Percentiles rank a stretch among this genome's conserved stretches.
These are phyloP conservation scores for Scartelaos histophorus DNA, from an alignment of 2,113 vertebrate species.

Conservation along the genomic window DNA sequence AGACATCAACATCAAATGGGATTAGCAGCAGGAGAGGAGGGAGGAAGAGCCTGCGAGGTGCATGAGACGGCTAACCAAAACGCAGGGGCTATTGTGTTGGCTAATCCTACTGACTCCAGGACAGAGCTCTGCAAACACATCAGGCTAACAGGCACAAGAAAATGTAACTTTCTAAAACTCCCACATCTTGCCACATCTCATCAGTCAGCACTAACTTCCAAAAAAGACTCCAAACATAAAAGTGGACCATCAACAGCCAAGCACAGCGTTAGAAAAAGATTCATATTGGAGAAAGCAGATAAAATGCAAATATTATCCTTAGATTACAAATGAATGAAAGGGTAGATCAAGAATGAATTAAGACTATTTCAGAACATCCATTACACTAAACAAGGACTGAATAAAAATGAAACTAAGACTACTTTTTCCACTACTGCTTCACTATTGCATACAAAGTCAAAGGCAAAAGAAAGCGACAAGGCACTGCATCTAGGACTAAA, in stretches of 20 bases:
- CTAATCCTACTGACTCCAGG: constrained; percentile 59
- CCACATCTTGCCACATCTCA: neutral
- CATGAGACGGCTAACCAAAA: constrained; percentile 29
- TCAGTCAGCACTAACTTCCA: constrained; percentile 20
- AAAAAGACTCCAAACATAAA: constrained; percentile 19
- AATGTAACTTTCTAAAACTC: constrained; percentile 8
- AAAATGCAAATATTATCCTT: neutral
- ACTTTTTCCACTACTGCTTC: neutral
- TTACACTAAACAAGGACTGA: neutral
- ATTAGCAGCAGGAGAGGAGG: constrained; percentile 70
- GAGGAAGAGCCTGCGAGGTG: constrained; percentile 24
- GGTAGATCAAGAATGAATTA: neutral
- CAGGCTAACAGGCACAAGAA: constrained; percentile 1
- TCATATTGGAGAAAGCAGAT: neutral
- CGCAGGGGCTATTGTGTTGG: constrained; percentile 51
- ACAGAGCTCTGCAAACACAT: constrained; percentile 53
- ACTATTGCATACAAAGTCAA: neutral
- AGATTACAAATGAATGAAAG: neutral
- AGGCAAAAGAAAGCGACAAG: neutral
- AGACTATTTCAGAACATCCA: neutral
- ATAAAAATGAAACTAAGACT: neutral
- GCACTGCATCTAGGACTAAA: neutral
- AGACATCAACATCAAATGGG: constrained; percentile 74
- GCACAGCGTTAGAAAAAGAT: neutral
- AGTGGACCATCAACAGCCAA: neutral